Conservation (phyloP, 2,888 invertebrate genomes). For the Autographa gamma region DNA sequence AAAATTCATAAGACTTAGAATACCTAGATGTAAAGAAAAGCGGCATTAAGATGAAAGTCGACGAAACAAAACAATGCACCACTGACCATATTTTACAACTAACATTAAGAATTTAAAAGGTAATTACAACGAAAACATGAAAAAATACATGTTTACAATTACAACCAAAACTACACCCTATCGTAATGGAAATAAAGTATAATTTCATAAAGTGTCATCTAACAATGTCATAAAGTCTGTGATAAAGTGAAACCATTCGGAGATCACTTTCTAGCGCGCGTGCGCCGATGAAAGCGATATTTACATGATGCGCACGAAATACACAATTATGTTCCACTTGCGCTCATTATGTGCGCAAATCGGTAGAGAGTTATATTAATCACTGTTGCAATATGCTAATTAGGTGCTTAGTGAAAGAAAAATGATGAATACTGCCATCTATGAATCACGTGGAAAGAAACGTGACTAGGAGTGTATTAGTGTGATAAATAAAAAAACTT, state of each 20-base stretch:
- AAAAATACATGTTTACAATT: constrained; percentile 12
- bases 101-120: constrained; percentile 8
- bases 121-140: constrained; percentile 13
- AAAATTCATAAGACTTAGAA: too few relatives aligned
- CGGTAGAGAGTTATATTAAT: constrained; percentile 44
- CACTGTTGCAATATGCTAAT: constrained; percentile 10
- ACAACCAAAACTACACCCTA: constrained; percentile 29
- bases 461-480: background rate
- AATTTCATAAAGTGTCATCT: constrained; percentile 14
- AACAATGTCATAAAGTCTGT: constrained; percentile 44
- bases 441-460: background rate
- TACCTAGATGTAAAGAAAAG: too few relatives aligned
- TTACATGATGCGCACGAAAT: constrained; percentile 65
- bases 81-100: constrained; percentile 6
- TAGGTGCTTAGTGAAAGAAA: background rate
- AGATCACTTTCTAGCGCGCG: constrained; percentile 68
- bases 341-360: constrained; percentile 43
- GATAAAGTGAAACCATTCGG: constrained; percentile 61
- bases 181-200: background rate
- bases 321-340: constrained; percentile 51
- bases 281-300: constrained; percentile 66
- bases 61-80: background rate
- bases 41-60: background rate
- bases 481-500: background rate
- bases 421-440: background rate